Conservation (phyloP, 2,113 vertebrate genomes). For the Corynorhinus townsendii region DNA sequence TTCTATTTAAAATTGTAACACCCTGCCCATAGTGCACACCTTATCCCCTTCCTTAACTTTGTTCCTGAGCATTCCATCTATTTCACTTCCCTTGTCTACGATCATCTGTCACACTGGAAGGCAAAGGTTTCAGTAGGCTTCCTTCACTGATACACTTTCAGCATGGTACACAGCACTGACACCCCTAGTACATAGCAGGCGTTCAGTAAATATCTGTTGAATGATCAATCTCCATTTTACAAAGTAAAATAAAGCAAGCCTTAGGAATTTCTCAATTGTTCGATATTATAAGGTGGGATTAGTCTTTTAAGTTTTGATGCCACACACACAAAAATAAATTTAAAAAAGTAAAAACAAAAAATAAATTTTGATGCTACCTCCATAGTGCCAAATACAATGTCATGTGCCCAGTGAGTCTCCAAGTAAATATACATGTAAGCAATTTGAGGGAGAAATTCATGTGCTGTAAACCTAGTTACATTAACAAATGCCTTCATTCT, state of each 20-base stretch:
- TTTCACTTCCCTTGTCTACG: background rate
- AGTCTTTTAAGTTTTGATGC: background rate
- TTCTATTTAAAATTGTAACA: background rate
- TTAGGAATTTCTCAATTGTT: background rate
- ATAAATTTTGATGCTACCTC: background rate
- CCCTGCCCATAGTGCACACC: background rate
- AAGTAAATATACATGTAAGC: background rate
- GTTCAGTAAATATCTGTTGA: background rate
- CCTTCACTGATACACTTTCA: background rate
- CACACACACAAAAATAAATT: too few species aligned
- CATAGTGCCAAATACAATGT: background rate
- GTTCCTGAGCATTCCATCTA: background rate
- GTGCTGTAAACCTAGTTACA: background rate
- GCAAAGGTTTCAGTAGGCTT: background rate
- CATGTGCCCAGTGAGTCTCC: background rate
- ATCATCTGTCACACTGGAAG: background rate
- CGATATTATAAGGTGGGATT: background rate
- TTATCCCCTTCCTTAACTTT: background rate
- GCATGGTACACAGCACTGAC: background rate
- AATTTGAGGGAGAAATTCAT: background rate
- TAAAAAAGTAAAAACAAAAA: too few species aligned
- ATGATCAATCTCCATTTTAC: background rate
- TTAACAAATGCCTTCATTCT: background rate
- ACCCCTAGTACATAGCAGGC: background rate
- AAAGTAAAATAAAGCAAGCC: constrained; percentile 1